Evolutionary conservation across 1,140 invertebrate genomes (phyloP).

Genomic region (Episyrphus balteatus): DNA sequence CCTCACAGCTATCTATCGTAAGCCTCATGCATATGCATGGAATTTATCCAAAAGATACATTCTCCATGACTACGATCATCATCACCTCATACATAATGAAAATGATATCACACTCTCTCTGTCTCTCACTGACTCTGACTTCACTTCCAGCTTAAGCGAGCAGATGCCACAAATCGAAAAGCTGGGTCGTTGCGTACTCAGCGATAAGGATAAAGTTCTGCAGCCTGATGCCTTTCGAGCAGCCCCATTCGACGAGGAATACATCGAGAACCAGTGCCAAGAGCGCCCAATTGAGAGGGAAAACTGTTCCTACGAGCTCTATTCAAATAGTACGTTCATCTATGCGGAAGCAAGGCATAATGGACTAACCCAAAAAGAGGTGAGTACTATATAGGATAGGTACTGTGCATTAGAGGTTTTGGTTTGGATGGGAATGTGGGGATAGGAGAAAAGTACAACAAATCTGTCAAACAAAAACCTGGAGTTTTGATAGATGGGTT

Average conservation of each 20-base stretch:
- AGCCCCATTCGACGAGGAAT: slow-evolving; percentile 48
- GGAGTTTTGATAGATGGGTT: too few species aligned
- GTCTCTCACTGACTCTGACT: background rate
- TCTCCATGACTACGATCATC: too few species aligned
- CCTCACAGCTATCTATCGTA: too few species aligned
- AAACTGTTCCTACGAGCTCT: slow-evolving; percentile 32
- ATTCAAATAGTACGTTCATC: slow-evolving; percentile 33
- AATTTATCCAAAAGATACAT: too few species aligned
- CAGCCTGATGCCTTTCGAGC: slow-evolving; percentile 49
- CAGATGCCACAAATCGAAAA: slow-evolving; percentile 12
- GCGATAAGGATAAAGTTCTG: slow-evolving; percentile 46
- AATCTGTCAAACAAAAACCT: background rate
- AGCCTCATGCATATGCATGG: background rate
- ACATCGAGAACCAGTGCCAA: slow-evolving; percentile 52
- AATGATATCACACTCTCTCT: slow-evolving; percentile 20
- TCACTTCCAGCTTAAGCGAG: slow-evolving; percentile 3
- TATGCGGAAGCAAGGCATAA: slow-evolving; percentile 32
- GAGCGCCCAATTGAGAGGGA: slow-evolving; percentile 25
- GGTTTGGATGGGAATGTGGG: too few species aligned
- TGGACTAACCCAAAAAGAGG: slow-evolving; percentile 35
- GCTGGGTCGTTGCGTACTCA: slow-evolving; percentile 45
- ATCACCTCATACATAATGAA: background rate
- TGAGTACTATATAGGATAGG: slow-evolving; percentile 9
- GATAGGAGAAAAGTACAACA: too few species aligned
- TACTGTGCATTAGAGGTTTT: background rate